Conservation (phyloP, 2,113 vertebrate species). For the Clinocottus analis region DNA sequence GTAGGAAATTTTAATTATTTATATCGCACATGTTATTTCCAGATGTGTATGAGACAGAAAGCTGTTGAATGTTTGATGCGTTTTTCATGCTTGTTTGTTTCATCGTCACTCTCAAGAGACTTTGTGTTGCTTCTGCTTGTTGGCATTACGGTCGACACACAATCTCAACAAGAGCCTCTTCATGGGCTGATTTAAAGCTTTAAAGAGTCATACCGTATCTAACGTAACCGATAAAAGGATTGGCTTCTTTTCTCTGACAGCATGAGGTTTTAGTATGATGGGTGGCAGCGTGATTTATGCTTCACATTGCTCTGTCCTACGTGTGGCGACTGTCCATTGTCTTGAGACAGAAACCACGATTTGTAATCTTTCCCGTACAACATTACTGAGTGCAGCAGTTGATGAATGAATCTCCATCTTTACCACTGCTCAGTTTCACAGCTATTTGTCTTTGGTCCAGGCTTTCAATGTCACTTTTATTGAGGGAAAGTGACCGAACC, state of each 20-base stretch:
- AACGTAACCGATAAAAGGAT: slow-evolving; percentile 1
- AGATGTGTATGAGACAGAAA: neutral
- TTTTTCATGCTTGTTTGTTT: neutral
- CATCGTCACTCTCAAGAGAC: neutral
- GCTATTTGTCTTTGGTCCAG: slow-evolving; percentile 41
- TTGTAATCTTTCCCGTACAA: slow-evolving; percentile 53
- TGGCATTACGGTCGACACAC: slow-evolving; percentile 10
- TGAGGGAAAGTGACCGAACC: slow-evolving; percentile 45
- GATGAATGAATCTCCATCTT: slow-evolving; percentile 61
- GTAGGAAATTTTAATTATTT: slow-evolving; percentile 10
- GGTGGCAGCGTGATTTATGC: slow-evolving; percentile 17
- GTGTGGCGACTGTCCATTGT: slow-evolving; percentile 37
- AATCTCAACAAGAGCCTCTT: slow-evolving; percentile 21
- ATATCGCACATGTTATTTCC: neutral
- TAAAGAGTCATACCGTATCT: slow-evolving; percentile 13
- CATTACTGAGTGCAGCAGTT: slow-evolving; percentile 49
- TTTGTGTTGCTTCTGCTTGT: neutral
- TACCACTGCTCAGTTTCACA: slow-evolving; percentile 41
- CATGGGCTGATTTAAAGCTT: slow-evolving; percentile 6
- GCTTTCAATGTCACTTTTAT: slow-evolving; percentile 55
- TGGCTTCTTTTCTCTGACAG: slow-evolving; percentile 24
- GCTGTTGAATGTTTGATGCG: neutral
- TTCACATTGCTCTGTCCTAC: slow-evolving; percentile 25
- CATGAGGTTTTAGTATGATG: slow-evolving; percentile 22
- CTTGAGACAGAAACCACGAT: slow-evolving; percentile 51